Conservation (phyloP, 2,113 vertebrate genomes). For the Oceanodroma tethys region DNA sequence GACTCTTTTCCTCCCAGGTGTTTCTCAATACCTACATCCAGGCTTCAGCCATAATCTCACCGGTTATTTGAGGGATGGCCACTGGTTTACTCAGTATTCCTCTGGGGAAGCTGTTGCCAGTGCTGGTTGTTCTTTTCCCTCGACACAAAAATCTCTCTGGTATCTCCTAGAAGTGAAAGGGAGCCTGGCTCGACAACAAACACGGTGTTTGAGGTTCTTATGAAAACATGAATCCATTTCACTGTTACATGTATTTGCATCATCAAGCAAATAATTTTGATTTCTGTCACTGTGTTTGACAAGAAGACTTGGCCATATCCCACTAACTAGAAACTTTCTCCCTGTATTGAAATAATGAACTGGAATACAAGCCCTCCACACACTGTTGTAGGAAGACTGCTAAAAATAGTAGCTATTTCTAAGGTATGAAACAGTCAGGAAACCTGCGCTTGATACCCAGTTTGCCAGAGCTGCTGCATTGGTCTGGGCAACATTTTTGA, state of each 20-base stretch:
- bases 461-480: not conserved
- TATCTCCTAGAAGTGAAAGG: not conserved
- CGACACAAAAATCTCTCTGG: not conserved
- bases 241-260: not conserved
- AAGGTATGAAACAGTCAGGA: not conserved
- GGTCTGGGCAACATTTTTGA: not conserved
- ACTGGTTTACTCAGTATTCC: not conserved
- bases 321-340: not conserved
- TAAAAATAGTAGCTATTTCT: not conserved
- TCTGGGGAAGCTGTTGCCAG: not conserved
- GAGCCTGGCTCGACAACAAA: not conserved
- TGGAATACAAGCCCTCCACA: not conserved
- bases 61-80: not conserved
- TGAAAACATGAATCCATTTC: not conserved
- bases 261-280: not conserved
- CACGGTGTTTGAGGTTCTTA: not conserved
- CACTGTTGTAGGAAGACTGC: not conserved
- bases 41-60: not conserved
- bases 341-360: not conserved
- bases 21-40: not conserved
- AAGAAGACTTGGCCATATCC: not conserved
- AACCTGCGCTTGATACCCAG: rapidly evolving
- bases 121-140: not conserved
- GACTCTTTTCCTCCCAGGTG: not conserved
- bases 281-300: not conserved